phyloP scores from a whole-genome alignment of 2,888 invertebrate genomes.

The Icerya purchasi region DNA sequence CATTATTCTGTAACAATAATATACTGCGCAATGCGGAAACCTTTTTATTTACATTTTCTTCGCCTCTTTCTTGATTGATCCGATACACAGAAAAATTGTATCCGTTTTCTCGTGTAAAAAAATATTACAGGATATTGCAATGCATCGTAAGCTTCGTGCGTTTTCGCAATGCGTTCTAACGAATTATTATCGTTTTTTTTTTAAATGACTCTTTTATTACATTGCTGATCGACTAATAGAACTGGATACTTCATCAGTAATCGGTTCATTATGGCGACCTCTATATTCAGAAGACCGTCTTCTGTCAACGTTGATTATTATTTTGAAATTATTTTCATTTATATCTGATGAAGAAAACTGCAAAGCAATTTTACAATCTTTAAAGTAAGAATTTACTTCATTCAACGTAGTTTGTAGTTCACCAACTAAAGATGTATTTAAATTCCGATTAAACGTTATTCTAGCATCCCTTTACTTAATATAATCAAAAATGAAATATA shows the following conservation, averaged over 20 bases:
- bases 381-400: conserved; percentile 9
- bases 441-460: conserved; percentile 1
- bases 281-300: too few relatives aligned
- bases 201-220: neutral
- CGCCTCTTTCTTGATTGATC: neutral
- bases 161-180: neutral
- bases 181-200: neutral
- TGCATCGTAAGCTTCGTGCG: too few relatives aligned
- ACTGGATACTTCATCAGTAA: neutral
- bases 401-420: conserved; percentile 12
- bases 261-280: neutral
- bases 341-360: neutral
- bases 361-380: conserved; percentile 10
- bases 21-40: neutral
- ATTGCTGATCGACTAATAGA: neutral
- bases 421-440: conserved; percentile 6
- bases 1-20: neutral
- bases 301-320: neutral
- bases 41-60: neutral
- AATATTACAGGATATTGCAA: neutral
- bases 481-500: conserved; percentile 15
- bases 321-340: neutral
- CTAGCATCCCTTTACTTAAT: conserved; percentile 5
- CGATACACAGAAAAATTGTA: neutral
- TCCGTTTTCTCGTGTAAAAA: neutral